phyloP scores from a whole-genome alignment of 2,888 invertebrate species.

The Euzophera pinguis region DNA sequence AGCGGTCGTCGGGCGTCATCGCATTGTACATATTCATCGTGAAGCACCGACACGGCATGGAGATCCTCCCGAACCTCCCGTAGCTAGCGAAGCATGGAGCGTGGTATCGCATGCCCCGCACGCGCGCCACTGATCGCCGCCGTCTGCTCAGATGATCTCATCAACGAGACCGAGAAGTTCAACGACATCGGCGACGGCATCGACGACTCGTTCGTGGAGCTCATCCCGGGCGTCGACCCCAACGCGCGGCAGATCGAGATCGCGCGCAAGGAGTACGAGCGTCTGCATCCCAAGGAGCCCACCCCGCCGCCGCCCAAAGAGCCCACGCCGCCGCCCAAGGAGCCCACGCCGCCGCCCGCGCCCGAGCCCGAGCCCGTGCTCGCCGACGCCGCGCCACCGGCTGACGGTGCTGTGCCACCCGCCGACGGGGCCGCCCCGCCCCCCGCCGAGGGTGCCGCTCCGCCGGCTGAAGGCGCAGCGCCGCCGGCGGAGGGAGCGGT shows the following conservation, averaged over 20 bases:
- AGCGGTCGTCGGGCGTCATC: conserved; percentile 17
- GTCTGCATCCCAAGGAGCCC: conserved; percentile 44
- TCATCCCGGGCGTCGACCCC: conserved; percentile 81
- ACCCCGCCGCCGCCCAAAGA: conserved; percentile 20
- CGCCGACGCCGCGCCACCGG: conserved; percentile 22
- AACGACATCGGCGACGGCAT: conserved; percentile 95
- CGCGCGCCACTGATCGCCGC: conserved; percentile 37
- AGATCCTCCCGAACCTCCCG: conserved; percentile 35
- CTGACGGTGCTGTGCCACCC: conserved; percentile 27
- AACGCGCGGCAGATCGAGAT: conserved; percentile 51
- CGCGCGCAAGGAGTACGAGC: conserved; percentile 50
- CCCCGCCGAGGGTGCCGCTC: conserved; percentile 33
- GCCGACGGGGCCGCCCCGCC: conserved; percentile 34
- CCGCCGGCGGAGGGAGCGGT: conserved; percentile 31
- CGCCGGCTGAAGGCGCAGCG: conserved; percentile 47
- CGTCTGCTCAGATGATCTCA: conserved; percentile 87
- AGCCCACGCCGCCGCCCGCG: conserved; percentile 32
- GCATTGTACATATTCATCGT: conserved; percentile 47
- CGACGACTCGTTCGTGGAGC: conserved; percentile 95
- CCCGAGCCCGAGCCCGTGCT: conserved; percentile 30
- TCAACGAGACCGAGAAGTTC: conserved; percentile 93
- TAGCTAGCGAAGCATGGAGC: conserved; percentile 45
- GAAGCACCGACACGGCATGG: conserved; percentile 58
- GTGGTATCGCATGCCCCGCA: conserved; percentile 43
- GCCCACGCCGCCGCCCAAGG: conserved; percentile 34